Percentiles rank a stretch among this genome's conserved stretches.
These are phyloP conservation scores for Premnoplex brunnescens DNA, from an alignment of 2,797 vertebrate genomes.

Conservation along the genomic window DNA sequence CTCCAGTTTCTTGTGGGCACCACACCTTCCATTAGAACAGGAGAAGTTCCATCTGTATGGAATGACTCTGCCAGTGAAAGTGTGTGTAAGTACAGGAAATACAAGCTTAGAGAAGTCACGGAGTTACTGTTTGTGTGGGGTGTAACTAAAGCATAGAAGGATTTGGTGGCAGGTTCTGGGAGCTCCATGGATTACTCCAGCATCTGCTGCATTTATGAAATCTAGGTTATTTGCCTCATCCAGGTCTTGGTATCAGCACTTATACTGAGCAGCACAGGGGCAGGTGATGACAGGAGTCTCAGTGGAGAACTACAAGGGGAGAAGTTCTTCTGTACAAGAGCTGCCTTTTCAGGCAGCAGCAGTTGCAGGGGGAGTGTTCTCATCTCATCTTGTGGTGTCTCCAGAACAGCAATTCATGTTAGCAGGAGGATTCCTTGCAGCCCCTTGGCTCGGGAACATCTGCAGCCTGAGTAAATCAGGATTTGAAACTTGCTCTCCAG, in stretches of 20 bases:
- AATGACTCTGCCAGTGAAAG: background rate
- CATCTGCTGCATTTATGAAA: background rate
- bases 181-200: background rate
- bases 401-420: background rate
- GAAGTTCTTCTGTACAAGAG: background rate
- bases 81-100: fast-evolving
- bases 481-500: background rate
- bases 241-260: background rate
- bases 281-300: background rate
- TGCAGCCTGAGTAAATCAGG: background rate
- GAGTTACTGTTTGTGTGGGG: fast-evolving
- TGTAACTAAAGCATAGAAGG: background rate
- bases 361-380: background rate
- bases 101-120: background rate
- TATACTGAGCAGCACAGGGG: background rate
- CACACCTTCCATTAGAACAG: background rate
- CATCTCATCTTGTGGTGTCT: background rate
- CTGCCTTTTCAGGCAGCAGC: background rate
- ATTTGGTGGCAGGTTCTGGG: background rate
- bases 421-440: background rate
- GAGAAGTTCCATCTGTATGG: background rate
- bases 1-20: background rate
- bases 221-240: background rate
- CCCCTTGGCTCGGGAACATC: background rate
- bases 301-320: background rate